phyloP scores from a whole-genome alignment of 2,888 invertebrate species.

The Clivina fossor region DNA sequence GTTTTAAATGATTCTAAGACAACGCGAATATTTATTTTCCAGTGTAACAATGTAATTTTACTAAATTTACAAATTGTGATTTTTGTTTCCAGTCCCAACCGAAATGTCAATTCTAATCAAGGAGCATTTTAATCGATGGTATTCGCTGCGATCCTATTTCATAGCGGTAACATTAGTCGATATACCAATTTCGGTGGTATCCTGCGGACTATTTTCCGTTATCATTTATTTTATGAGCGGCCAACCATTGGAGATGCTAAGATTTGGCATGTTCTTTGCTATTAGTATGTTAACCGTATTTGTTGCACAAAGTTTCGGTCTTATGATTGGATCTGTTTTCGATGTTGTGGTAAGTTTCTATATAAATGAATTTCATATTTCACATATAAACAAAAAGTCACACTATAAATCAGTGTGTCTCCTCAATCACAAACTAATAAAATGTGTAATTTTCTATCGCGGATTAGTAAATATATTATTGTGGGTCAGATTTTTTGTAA shows the following conservation, averaged over 20 bases:
- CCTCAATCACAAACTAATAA: too few relatives aligned
- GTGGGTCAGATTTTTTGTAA: too few relatives aligned
- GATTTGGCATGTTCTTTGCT: conserved; percentile 84
- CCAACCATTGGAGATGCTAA: conserved; percentile 77
- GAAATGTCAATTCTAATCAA: conserved; percentile 81
- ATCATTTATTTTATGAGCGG: conserved; percentile 87
- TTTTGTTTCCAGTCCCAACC: conserved; percentile 66
- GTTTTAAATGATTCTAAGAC: too few relatives aligned
- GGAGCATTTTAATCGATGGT: conserved; percentile 89
- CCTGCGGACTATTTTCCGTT: conserved; percentile 69
- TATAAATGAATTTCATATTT: too few relatives aligned
- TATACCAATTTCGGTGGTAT: conserved; percentile 72
- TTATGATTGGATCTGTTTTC: conserved; percentile 88
- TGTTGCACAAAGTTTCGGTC: conserved; percentile 89
- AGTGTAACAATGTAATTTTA: too few relatives aligned
- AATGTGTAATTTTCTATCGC: too few relatives aligned
- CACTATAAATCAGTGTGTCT: too few relatives aligned
- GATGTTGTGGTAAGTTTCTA: conserved; percentile 77
- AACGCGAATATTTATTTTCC: too few relatives aligned
- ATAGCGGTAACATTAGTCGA: conserved; percentile 75
- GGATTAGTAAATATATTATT: too few relatives aligned
- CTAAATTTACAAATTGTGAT: too few relatives aligned
- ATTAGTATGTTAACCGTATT: conserved; percentile 82
- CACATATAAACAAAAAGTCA: too few relatives aligned
- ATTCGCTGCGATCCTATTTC: conserved; percentile 81